These are phyloP conservation scores for Ptilodon capucinus DNA, from an alignment of 2,888 invertebrate species.

Conservation along the genomic window DNA sequence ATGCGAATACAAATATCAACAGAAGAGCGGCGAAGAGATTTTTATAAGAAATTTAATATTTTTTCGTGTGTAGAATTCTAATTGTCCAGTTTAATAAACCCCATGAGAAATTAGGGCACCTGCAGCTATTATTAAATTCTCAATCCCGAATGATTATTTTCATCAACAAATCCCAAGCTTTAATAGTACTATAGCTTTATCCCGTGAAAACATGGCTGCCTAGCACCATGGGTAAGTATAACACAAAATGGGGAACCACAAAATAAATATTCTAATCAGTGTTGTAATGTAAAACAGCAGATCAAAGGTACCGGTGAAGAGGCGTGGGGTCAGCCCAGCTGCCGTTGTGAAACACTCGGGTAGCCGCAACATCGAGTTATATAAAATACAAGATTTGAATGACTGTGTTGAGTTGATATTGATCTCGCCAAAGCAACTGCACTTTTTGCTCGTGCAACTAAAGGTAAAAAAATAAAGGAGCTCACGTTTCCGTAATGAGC, in stretches of 20 bases:
- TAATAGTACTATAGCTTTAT: no score
- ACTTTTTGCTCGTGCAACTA: slow-evolving; percentile 41
- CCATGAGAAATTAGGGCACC: no score
- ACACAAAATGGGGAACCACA: slow-evolving; percentile 7
- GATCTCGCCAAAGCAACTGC: slow-evolving; percentile 45
- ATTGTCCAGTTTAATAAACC: no score
- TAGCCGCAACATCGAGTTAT: slow-evolving; percentile 66
- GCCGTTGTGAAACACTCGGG: slow-evolving; percentile 60
- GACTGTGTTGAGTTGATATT: slow-evolving; percentile 49
- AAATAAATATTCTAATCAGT: slow-evolving; percentile 13
- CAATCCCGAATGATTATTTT: no score
- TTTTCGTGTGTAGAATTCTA: no score
- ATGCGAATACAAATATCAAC: no score
- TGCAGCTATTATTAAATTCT: no score
- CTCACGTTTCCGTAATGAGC: slow-evolving; percentile 17
- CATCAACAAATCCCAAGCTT: neutral
- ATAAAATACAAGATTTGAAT: slow-evolving; percentile 67
- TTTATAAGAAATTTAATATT: no score
- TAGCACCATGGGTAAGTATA: slow-evolving; percentile 10
- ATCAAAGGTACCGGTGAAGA: slow-evolving; percentile 20
- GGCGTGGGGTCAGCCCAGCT: slow-evolving; percentile 32
- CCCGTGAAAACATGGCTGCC: slow-evolving; percentile 1
- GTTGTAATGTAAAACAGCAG: slow-evolving; percentile 21
- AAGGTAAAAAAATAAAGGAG: slow-evolving; percentile 36
- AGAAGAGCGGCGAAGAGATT: no score